Evolutionary conservation across 2,888 invertebrate genomes (phyloP).

Genomic region (Cephus spinipes): DNA sequence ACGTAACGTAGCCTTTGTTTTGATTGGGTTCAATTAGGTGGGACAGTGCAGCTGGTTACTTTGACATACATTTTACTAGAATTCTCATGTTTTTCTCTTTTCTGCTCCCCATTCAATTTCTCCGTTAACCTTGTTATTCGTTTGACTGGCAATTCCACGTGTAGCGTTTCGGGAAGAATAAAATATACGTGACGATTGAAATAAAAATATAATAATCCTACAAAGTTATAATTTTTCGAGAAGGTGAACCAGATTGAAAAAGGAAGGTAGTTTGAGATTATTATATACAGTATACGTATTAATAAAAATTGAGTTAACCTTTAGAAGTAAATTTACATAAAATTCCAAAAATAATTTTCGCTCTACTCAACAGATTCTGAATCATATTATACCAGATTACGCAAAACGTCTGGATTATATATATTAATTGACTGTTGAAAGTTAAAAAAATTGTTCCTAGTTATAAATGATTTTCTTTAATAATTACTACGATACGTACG

Average conservation of each 20-base stretch:
- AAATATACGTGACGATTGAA: too few relatives aligned
- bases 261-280: neutral
- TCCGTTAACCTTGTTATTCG: too few relatives aligned
- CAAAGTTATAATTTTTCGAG: neutral
- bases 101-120: neutral
- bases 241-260: neutral
- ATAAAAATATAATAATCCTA: too few relatives aligned
- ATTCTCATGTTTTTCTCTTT: neutral
- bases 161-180: too few relatives aligned
- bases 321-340: neutral
- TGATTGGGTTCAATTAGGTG: neutral
- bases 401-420: neutral
- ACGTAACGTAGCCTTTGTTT: neutral
- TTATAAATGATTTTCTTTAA: neutral
- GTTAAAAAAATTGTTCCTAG: neutral
- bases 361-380: neutral
- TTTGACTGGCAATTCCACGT: too few relatives aligned
- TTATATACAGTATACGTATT: too few relatives aligned
- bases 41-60: neutral
- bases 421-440: neutral
- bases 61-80: neutral
- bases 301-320: neutral
- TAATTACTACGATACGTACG: neutral
- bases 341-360: neutral
- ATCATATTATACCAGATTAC: neutral